Conservation (phyloP, 2,888 invertebrate species). For the Rhamphomyia laevipes region DNA sequence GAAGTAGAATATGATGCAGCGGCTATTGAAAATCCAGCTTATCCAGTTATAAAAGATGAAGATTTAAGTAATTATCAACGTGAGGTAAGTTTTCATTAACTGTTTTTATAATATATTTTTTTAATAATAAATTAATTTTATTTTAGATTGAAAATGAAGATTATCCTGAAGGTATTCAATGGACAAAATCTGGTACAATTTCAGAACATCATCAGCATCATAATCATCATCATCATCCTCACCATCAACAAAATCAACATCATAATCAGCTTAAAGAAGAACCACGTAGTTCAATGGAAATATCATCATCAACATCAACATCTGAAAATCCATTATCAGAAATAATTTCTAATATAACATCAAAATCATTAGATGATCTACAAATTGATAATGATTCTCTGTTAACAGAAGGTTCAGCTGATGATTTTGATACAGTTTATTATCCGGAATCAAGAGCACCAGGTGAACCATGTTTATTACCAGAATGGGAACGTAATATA, state of each 20-base stretch:
- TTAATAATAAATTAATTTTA: slow-evolving; percentile 19
- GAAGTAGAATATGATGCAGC: slow-evolving; percentile 27
- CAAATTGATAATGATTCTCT: background rate
- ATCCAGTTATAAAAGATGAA: slow-evolving; percentile 43
- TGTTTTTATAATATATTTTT: slow-evolving; percentile 24
- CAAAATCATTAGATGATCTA: background rate
- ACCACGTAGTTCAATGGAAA: background rate
- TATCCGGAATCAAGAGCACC: slow-evolving; percentile 13
- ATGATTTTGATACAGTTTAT: background rate
- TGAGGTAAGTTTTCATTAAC: slow-evolving; percentile 13
- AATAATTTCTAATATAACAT: background rate
- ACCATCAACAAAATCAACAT: slow-evolving; percentile 14
- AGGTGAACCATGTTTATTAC: slow-evolving; percentile 15
- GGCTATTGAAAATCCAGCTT: slow-evolving; percentile 39
- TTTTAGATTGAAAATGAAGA: slow-evolving; percentile 23
- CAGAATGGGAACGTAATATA: slow-evolving; percentile 11
- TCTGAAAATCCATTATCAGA: background rate
- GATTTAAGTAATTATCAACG: slow-evolving; percentile 34
- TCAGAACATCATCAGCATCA: slow-evolving; percentile 8
- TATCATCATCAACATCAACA: background rate
- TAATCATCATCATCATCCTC: slow-evolving; percentile 14
- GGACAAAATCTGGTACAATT: background rate
- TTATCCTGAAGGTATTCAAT: slow-evolving; percentile 19
- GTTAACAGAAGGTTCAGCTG: background rate
- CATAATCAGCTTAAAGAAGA: background rate